Conservation (phyloP, 2,888 invertebrate species). For the Aleiodes leptofemur region DNA sequence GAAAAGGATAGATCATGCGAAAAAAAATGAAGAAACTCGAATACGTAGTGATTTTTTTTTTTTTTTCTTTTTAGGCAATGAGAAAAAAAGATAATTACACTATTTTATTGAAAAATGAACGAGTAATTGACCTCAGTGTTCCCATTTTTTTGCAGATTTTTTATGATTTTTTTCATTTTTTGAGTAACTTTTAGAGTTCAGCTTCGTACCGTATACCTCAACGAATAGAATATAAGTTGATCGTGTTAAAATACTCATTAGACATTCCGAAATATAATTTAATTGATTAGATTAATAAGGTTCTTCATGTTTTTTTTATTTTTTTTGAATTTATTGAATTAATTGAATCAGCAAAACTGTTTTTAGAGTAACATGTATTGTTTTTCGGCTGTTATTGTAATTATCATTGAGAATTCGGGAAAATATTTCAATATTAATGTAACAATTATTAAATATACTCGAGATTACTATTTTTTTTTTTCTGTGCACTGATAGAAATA, state of each 20-base stretch:
- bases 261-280: conserved; percentile 12
- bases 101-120: not conserved
- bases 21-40: not conserved
- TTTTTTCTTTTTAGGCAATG: too few species aligned
- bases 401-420: not conserved
- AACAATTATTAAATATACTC: not conserved
- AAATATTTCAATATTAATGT: not conserved
- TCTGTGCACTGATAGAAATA: conserved; percentile 4
- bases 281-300: not conserved
- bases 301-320: not conserved
- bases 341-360: too few species aligned
- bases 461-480: conserved; percentile 21
- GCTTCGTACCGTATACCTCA: conserved; percentile 21
- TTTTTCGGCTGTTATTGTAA: conserved; percentile 6
- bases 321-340: not conserved
- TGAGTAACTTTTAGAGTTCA: conserved; percentile 11
- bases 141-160: not conserved
- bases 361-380: not conserved
- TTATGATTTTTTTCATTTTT: not conserved
- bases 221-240: conserved; percentile 23
- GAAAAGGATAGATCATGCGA: not conserved
- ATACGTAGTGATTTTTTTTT: too few species aligned
- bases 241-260: not conserved
- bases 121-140: not conserved
- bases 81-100: too few species aligned